phyloP scores from a whole-genome alignment of 2,888 invertebrate genomes.

The Drosophila greeni region DNA sequence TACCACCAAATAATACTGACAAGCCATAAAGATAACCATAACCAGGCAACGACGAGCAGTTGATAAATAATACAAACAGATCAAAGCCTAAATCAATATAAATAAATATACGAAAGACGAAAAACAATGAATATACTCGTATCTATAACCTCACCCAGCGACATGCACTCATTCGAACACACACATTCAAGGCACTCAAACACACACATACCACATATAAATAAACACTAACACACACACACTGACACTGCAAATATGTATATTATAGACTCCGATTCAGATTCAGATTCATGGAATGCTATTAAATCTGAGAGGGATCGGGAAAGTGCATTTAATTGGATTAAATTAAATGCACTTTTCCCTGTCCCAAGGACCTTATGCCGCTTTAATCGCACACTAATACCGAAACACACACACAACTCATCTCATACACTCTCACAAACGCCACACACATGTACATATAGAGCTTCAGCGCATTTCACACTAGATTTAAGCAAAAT shows the following conservation, averaged over 20 bases:
- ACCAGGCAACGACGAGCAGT: constrained; percentile 51
- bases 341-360: constrained; percentile 6
- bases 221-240: constrained; percentile 6
- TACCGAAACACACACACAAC: constrained; percentile 26
- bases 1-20: constrained; percentile 67
- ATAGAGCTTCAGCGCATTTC: constrained; percentile 55
- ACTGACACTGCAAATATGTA: constrained; percentile 21
- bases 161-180: constrained; percentile 44
- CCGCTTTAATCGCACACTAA: constrained; percentile 39
- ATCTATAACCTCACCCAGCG: constrained; percentile 31
- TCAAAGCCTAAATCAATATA: constrained; percentile 50
- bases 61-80: constrained; percentile 55
- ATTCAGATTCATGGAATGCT: constrained; percentile 15
- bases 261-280: constrained; percentile 30
- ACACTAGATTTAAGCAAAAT: constrained; percentile 50
- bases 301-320: constrained; percentile 20
- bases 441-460: constrained; percentile 46
- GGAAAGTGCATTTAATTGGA: constrained; percentile 4
- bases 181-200: constrained; percentile 27
- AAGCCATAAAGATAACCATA: constrained; percentile 64
- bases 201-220: neutral
- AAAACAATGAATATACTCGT: constrained; percentile 54
- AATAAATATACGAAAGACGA: constrained; percentile 61
- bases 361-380: neutral
- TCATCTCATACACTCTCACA: constrained; percentile 22